Evolutionary conservation across 2,888 invertebrate species (phyloP).

Genomic region (Ophion ventricosus): DNA sequence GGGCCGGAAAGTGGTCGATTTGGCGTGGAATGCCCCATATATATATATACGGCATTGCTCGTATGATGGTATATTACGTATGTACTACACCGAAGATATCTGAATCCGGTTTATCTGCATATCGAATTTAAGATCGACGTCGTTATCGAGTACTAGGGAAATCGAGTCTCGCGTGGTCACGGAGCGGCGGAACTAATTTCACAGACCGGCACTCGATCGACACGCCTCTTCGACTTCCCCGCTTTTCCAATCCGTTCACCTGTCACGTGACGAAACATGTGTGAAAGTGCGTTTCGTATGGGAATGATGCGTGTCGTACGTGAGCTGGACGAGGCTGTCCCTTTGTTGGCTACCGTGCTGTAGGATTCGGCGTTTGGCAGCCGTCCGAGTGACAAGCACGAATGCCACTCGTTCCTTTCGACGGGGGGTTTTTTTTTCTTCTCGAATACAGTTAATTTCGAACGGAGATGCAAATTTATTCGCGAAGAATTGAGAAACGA

Average conservation of each 20-base stretch:
- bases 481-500: slow-evolving; percentile 20
- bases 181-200: slow-evolving; percentile 68
- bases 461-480: background rate
- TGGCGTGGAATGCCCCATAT: background rate
- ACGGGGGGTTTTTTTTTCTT: slow-evolving; percentile 8
- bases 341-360: slow-evolving; percentile 53
- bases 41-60: too few species aligned
- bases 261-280: slow-evolving; percentile 12
- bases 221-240: slow-evolving; percentile 32
- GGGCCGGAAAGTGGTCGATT: too few species aligned
- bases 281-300: slow-evolving; percentile 16
- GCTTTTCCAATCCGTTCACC: slow-evolving; percentile 20
- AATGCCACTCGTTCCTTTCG: slow-evolving; percentile 62
- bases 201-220: slow-evolving; percentile 61
- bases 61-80: background rate
- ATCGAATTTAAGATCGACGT: slow-evolving; percentile 67
- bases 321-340: slow-evolving; percentile 36
- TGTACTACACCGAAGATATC: slow-evolving; percentile 13
- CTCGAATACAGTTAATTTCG: too few species aligned
- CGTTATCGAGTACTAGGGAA: slow-evolving; percentile 60
- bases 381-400: slow-evolving; percentile 55
- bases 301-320: slow-evolving; percentile 21
- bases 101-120: slow-evolving; percentile 44
- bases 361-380: slow-evolving; percentile 49
- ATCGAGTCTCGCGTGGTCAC: slow-evolving; percentile 57